Percentiles rank a stretch among this genome's conserved stretches.
These are phyloP conservation scores for Lordiphosa collinella DNA, from an alignment of 1,140 invertebrate genomes.

Conservation along the genomic window DNA sequence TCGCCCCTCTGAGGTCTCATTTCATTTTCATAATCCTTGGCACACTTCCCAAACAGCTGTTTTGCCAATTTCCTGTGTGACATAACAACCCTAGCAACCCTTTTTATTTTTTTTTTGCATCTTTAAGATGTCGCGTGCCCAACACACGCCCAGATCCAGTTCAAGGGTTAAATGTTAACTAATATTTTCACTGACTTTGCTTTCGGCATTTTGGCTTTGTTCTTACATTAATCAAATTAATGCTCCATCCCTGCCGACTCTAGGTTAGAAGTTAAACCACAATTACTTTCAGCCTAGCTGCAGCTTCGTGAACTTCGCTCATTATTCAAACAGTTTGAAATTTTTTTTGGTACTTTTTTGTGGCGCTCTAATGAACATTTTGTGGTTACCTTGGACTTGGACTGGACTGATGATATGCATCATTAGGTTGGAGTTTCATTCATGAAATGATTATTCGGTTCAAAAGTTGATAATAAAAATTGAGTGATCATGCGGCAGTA, in stretches of 20 bases:
- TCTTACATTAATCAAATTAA: slow-evolving; percentile 48
- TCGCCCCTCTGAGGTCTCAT: slow-evolving; percentile 15
- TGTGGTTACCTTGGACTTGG: slow-evolving; percentile 34
- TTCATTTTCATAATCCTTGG: slow-evolving; percentile 46
- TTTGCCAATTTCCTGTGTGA: slow-evolving; percentile 22
- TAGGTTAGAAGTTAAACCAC: slow-evolving; percentile 23
- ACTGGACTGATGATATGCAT: slow-evolving; percentile 23
- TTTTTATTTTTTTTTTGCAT: slow-evolving; percentile 36
- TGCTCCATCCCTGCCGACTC: slow-evolving; percentile 22
- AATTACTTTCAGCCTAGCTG: slow-evolving; percentile 19
- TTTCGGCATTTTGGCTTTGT: slow-evolving; percentile 37
- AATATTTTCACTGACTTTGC: slow-evolving; percentile 43
- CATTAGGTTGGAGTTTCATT: slow-evolving; percentile 53
- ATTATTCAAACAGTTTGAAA: slow-evolving; percentile 35
- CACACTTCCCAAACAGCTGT: slow-evolving; percentile 24
- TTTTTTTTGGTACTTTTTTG: slow-evolving; percentile 3
- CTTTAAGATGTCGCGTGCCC: slow-evolving; percentile 50
- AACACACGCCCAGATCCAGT: slow-evolving; percentile 24
- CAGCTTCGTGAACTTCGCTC: slow-evolving; percentile 31
- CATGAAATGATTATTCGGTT: slow-evolving; percentile 32
- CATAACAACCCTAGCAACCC: slow-evolving; percentile 18
- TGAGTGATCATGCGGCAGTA: slow-evolving; percentile 31
- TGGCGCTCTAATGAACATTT: slow-evolving; percentile 58
- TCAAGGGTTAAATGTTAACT: slow-evolving; percentile 43
- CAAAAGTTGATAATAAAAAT: slow-evolving; percentile 27